Evolutionary conservation across 1,140 invertebrate species (phyloP), one percentile per base, ranked within the genome.

Genomic region (Holcopasites calliopsidis): DNA sequence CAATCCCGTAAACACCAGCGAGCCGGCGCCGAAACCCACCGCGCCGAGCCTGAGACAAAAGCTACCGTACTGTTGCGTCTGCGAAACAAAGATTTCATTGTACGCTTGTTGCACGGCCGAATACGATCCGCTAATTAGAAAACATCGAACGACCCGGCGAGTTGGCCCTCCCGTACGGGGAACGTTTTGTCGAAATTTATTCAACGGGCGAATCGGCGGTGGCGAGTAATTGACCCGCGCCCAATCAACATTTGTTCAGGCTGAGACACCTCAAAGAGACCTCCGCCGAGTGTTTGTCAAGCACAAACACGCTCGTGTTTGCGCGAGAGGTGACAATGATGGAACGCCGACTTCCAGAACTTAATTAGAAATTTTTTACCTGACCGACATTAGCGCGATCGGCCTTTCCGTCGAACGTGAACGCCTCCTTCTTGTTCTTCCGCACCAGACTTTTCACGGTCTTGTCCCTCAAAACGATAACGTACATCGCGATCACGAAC

Each of bases 31-130:
- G 86, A 95, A 95, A 93, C 95, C 95, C 70, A 96, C 95, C 54
- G 95, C 96, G 49, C 96, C 96, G 50, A 97, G 92, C 80, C 96
- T 92, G 31, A 97, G 92, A 92, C 97, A 97, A 91, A 97, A 97
- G 90, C 94, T 95, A 35, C 94, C 94, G 83, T 95, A 94, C 77
- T 95, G 85, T 93, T 94, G 88, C 93, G 93, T 86, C 92, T 92
- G 84, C 86, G 92, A 61, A 83, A 90, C 69, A 66, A 65, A 52
- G 49, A 65, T 77, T 55, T 69, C 49, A 58, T 65, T 69, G 49
- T 69, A 55, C 64, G 54, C 33, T 44, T 42, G 33, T 33, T 28
- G 66, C 62, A 31, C n/a, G n/a, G 26, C 3, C 13, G 26, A 42
- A 26, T 38, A 8, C 31, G 13, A 13, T 6, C 7, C 18, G 18